Evolutionary conservation across 2,797 vertebrate species (phyloP), one percentile per base, ranked within the genome.

Genomic region (Alosa sapidissima): DNA sequence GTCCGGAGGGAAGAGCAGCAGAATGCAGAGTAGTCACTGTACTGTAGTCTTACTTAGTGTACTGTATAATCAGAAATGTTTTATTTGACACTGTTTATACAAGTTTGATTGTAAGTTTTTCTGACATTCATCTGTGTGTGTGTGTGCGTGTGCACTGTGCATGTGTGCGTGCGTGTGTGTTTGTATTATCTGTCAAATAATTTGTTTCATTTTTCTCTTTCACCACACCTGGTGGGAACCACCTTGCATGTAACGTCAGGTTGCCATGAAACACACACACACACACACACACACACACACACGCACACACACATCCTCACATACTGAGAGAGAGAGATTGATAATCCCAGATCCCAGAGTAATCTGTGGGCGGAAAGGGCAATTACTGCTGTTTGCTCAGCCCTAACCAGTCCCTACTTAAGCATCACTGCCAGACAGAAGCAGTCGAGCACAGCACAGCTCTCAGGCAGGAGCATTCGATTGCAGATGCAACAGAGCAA

Each of bases 261-360:
- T 41, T 72, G 28, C 9, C 62, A 68, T 33, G 28, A 24, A 68
- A 68, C 58, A 28, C 28, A 28, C 28, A 28, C 28, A 58, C 55
- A 58, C 55, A 58, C 55, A 81, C 62, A 82, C 51, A 60, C 55
- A 68, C 72, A 49, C 41, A 78, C 81, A 48, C 65, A 60, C 47
- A 11, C 48, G n/a, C 49, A 33, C 52, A 19, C 33, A 10, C 51
- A 62, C 19, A 49, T 19, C 0, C 13, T 36, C 52, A 47, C 68
- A 81, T 14, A 41, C n/a, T 13, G 13, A 52, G 13, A 52, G 51
- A 3, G 51, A 52, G 51, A 28, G n/a, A 52, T 72, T n/a, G 52
- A 65, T 24, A 16, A 52, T 58, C 55, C 7, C 55, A n/a, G 55
- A 6, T 58, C 55, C 14, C 55, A 21, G 55, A n/a, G 55, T 58